Base-by-base conservation (phyloP, 1,140 invertebrate species). In the Brachystomella parvula region DNA sequence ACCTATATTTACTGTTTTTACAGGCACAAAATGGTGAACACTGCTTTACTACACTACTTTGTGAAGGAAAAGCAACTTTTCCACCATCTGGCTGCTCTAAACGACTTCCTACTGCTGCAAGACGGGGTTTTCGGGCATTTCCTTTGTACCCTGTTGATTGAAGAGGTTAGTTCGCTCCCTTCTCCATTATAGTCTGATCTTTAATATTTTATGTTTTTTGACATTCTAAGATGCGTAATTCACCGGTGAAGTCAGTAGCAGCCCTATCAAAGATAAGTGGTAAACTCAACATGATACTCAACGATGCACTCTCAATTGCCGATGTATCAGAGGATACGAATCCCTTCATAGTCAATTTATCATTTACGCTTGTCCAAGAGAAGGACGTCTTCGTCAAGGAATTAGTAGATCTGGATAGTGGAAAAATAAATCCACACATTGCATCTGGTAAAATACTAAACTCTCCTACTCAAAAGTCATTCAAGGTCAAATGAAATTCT, bases 111-210 rank as follows among this genome's bases (percentile, higher is more conserved):
- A 2, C 57, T 66, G n/a, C 56, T 73, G 3, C 71, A 73, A 58
- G 68, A 73, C 65, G 71, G 71, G 33, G 24, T 66, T 2, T 73
- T 73, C 67, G 62, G 59, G 21, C 64, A 69, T 28, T 68, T 63
- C 47, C 35, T 73, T 1, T 39, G 21, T 17, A 26, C 17, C 3
- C 29, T 63, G 28, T 53, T 73, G 2, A 64, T 73, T 32, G 60
- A 66, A 24, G 66, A 68, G 59, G 66, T 73, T 44, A 39, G 35
- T 39, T 39, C 6, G 35, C 6, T 39, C 6, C 35, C 19, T 6
- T 57, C 53, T 24, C 6, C 6, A 57, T 57, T 57, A 57, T 19
- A 39, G 19, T 9, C 35, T 39, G 19, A 39, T 39, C 6, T 26
- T 61, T 29, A 44, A 19, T n/a, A n/a, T 31, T 17, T 44, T 2